A percentile compares a stretch with the other conserved stretches of the same genome.
phyloP scores from a whole-genome alignment of 2,113 vertebrate genomes.

The Daphoenositta chrysoptera region DNA sequence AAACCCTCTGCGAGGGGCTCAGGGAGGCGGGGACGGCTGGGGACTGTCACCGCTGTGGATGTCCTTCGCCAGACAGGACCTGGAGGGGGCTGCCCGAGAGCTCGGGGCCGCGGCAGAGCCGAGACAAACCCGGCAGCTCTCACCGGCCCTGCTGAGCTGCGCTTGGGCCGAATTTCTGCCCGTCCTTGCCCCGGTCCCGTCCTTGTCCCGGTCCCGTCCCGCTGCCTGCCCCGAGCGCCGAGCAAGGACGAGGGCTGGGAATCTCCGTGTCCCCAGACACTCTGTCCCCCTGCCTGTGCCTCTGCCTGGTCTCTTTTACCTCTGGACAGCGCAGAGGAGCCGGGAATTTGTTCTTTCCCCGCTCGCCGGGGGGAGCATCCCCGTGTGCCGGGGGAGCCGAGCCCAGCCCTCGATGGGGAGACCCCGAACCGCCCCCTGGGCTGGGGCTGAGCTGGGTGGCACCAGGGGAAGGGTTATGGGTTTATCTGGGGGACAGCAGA shows the following conservation, averaged over 20 bases:
- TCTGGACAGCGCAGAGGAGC: not conserved
- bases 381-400: not conserved
- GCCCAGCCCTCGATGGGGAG: not conserved
- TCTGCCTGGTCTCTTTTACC: not conserved
- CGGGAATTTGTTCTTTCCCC: rapidly evolving
- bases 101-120: not conserved
- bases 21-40: not conserved
- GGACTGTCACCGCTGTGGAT: not conserved
- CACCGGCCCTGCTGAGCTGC: not conserved
- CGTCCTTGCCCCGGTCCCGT: too few species aligned
- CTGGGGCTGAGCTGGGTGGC: not conserved
- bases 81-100: not conserved
- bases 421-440: not conserved
- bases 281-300: not conserved
- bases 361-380: not conserved
- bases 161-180: not conserved
- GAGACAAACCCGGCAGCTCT: rapidly evolving
- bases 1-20: not conserved
- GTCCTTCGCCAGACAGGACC: not conserved
- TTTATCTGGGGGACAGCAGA: not conserved
- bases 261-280: rapidly evolving
- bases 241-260: too few species aligned
- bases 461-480: not conserved
- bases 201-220: too few species aligned
- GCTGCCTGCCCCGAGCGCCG: not conserved